phyloP scores from a whole-genome alignment of 2,888 invertebrate species.

The Poecilobothrus nobilitatus region DNA sequence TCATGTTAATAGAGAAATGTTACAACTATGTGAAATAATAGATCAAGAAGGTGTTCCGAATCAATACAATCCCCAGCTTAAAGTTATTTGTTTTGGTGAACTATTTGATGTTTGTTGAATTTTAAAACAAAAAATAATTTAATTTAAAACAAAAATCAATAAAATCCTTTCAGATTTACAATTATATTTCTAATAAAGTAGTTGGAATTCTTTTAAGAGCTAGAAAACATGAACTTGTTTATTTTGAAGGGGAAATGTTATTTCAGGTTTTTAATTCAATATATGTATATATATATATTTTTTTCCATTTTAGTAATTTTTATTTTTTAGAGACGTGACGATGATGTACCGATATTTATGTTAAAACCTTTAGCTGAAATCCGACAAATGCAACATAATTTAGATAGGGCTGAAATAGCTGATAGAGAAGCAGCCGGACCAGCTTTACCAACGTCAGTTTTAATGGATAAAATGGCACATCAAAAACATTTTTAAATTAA shows the following conservation, averaged over 20 bases:
- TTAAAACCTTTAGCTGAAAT: constrained; percentile 70
- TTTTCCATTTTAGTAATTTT: too few relatives aligned
- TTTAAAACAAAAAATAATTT: neutral
- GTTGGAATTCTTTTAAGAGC: constrained; percentile 89
- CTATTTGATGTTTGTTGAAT: constrained; percentile 63
- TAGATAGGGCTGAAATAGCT: constrained; percentile 52
- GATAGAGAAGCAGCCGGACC: constrained; percentile 55
- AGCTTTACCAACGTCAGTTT: constrained; percentile 37
- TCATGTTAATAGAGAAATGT: constrained; percentile 77
- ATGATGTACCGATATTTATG: constrained; percentile 80
- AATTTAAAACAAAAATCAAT: neutral
- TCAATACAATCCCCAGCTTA: constrained; percentile 50
- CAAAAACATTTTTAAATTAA: neutral
- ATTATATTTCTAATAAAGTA: constrained; percentile 84
- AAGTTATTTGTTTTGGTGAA: constrained; percentile 81
- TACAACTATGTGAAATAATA: constrained; percentile 86
- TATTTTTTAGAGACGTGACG: constrained; percentile 73
- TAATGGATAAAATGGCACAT: constrained; percentile 29
- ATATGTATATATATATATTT: too few relatives aligned
- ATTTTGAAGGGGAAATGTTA: constrained; percentile 91
- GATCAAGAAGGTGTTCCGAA: constrained; percentile 60
- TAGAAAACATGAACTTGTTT: constrained; percentile 80
- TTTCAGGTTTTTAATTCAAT: constrained; percentile 60
- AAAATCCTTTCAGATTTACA: constrained; percentile 61
- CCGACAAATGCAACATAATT: constrained; percentile 53